A percentile compares a stretch with the other conserved stretches of the same genome.
These are phyloP conservation scores for Cercopithecus mona DNA, from an alignment of 2,113 vertebrate genomes.

Conservation along the genomic window DNA sequence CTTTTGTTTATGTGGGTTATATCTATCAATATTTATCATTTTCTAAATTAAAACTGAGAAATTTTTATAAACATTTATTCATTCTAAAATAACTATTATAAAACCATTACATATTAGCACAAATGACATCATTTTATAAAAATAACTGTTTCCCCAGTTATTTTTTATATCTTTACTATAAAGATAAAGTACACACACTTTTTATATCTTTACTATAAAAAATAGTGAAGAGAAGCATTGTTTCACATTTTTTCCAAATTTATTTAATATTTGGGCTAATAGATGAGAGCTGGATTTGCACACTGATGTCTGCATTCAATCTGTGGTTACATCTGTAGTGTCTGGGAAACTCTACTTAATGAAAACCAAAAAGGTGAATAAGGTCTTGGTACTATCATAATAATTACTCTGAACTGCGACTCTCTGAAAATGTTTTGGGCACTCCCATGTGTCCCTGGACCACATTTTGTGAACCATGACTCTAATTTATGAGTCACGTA, in stretches of 20 bases:
- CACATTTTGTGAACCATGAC: neutral
- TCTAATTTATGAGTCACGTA: neutral
- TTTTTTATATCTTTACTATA: too few species aligned
- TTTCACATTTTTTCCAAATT: neutral
- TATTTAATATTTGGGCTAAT: neutral
- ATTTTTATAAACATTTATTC: slow-evolving; percentile 19
- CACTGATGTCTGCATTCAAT: neutral
- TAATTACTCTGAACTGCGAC: neutral
- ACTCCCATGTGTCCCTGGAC: neutral
- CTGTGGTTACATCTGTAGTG: neutral
- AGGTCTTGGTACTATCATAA: neutral
- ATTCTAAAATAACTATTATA: slow-evolving; percentile 40
- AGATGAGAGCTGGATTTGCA: neutral
- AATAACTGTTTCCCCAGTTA: slow-evolving; percentile 21
- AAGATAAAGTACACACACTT: too few species aligned
- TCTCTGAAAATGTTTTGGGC: neutral
- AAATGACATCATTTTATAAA: slow-evolving; percentile 20
- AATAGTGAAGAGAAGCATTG: neutral
- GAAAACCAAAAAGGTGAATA: neutral
- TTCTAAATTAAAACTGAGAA: slow-evolving; percentile 55
- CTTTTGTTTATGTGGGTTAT: slow-evolving; percentile 42
- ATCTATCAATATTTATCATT: slow-evolving; percentile 47
- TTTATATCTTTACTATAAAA: neutral
- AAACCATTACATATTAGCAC: neutral
- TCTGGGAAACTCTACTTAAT: neutral